These are phyloP conservation scores for Diplodus sargus DNA, from an alignment of 2,797 vertebrate species.

Conservation along the genomic window DNA sequence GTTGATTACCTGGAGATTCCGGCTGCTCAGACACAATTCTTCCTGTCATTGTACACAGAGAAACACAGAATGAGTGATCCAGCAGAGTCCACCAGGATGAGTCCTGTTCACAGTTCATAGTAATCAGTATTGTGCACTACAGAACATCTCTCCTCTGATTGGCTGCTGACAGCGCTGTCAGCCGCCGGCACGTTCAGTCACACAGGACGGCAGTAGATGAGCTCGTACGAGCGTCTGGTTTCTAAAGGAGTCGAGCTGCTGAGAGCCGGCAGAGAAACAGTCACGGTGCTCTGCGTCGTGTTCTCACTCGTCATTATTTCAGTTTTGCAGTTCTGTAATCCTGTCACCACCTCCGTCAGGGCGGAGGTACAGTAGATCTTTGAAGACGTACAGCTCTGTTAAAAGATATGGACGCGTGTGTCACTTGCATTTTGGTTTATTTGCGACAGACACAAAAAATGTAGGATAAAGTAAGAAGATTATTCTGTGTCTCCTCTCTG, in stretches of 20 bases:
- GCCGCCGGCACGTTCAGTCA: not conserved
- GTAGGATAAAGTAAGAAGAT: too few relatives aligned
- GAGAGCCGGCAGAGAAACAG: too few relatives aligned
- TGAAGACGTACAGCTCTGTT: too few relatives aligned
- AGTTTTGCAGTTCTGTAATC: not conserved
- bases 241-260: not conserved
- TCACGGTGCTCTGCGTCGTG: too few relatives aligned
- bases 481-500: too few relatives aligned
- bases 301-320: not conserved
- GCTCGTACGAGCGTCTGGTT: not conserved
- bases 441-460: too few relatives aligned
- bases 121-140: not conserved
- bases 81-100: too few relatives aligned
- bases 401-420: too few relatives aligned
- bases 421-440: too few relatives aligned
- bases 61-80: too few relatives aligned
- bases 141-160: not conserved
- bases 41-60: not conserved
- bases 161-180: slow-evolving; percentile 1
- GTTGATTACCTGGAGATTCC: not conserved
- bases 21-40: not conserved
- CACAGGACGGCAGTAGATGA: not conserved
- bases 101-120: not conserved
- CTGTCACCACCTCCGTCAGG: too few relatives aligned
- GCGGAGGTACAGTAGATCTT: too few relatives aligned